These are phyloP conservation scores for Resseliella maxima DNA, from an alignment of 2,888 invertebrate genomes.

Conservation along the genomic window DNA sequence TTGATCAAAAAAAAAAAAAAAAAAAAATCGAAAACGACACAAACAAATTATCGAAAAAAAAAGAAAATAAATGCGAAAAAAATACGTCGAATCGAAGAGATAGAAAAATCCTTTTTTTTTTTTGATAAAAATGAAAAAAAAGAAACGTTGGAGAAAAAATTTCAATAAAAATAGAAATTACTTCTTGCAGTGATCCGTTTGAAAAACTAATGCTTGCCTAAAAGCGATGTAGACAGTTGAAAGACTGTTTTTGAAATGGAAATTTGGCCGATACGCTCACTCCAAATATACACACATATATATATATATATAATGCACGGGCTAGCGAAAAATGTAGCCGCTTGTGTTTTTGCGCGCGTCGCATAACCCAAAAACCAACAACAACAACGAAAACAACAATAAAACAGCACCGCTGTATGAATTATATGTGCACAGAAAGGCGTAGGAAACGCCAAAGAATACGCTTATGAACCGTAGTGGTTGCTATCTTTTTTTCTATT, in stretches of 20 bases:
- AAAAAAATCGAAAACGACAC: too few species aligned
- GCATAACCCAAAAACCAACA: not conserved
- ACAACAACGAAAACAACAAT: not conserved
- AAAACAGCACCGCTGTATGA: not conserved
- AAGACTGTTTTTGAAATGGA: conserved; percentile 51
- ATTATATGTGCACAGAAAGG: conserved; percentile 32
- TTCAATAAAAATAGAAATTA: not conserved
- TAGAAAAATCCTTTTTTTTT: too few species aligned
- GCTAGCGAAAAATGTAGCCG: conserved; percentile 44
- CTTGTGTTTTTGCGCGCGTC: conserved; percentile 16
- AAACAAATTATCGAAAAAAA: too few species aligned
- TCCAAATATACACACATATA: conserved; percentile 7
- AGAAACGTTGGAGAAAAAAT: too few species aligned
- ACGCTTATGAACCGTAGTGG: not conserved
- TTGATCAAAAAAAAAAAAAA: too few species aligned
- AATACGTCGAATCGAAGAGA: too few species aligned
- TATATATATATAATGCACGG: not conserved
- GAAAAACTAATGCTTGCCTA: not conserved
- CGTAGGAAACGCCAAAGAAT: conserved; percentile 2
- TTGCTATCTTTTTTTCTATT: conserved; percentile 13
- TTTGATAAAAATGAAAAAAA: too few species aligned
- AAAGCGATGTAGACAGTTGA: conserved; percentile 44
- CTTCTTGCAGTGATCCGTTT: too few species aligned
- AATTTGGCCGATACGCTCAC: conserved; percentile 45
- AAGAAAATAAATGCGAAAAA: too few species aligned